A percentile compares a stretch with the other conserved stretches of the same genome.
Evolutionary conservation across 2,888 invertebrate species (phyloP).

Genomic region (Priocnemis perturbator): DNA sequence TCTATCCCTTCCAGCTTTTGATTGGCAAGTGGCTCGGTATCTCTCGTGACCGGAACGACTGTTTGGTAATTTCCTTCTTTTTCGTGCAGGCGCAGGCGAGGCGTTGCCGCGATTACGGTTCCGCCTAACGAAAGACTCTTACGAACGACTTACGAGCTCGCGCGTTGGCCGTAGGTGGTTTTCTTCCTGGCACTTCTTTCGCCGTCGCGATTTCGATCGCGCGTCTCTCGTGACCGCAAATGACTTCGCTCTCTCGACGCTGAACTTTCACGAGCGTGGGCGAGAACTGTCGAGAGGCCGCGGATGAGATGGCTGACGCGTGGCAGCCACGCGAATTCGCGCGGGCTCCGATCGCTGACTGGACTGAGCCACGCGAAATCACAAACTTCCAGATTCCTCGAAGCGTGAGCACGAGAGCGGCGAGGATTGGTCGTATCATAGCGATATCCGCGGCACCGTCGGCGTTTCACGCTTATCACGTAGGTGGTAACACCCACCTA

Average conservation of each 20-base stretch:
- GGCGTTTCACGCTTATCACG: conserved; percentile 46
- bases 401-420: conserved; percentile 48
- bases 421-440: conserved; percentile 57
- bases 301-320: conserved; percentile 39
- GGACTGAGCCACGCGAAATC: conserved; percentile 57
- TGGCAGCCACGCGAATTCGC: conserved; percentile 51
- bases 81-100: too few species aligned
- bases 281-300: conserved; percentile 14
- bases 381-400: conserved; percentile 46
- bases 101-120: too few species aligned
- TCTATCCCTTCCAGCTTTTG: too few species aligned
- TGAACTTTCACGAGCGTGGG: neutral
- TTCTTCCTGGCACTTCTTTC: too few species aligned
- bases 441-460: conserved; percentile 48
- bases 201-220: too few species aligned
- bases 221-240: conserved; percentile 42
- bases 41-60: too few species aligned
- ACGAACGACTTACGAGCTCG: too few species aligned
- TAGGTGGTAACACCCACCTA: conserved; percentile 50
- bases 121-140: too few species aligned
- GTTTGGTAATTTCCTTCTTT: too few species aligned
- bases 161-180: too few species aligned
- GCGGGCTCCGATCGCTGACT: conserved; percentile 33
- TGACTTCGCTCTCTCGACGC: conserved; percentile 17
- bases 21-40: too few species aligned